Base-by-base conservation (phyloP, 2,888 invertebrate species). In the Selenia dentaria region DNA sequence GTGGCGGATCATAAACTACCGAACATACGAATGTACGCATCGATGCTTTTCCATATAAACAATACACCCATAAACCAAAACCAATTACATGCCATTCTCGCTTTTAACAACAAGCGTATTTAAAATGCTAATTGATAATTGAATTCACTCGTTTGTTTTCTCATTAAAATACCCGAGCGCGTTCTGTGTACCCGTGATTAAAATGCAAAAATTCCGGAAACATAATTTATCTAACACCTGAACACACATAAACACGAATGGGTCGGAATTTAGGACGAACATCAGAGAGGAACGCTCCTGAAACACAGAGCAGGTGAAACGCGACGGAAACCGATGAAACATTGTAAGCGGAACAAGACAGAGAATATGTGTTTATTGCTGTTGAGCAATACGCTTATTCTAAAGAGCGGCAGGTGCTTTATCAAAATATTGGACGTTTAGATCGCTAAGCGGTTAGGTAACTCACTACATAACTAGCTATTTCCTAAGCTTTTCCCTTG, bases 31-130 rank as follows among this genome's bases (percentile, higher is more conserved):
- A 57, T 45, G 52, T 60, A 61, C 64, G 73, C 74, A 67, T 67
- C 70, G 61, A 67, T 72, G 68, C 73, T 57, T 67, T 64, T 62
- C 67, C 74, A 75, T 76, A 77, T 75, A 79, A 76, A 82, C 83
- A 79, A 72, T 70, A 68, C 68, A 62, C 65, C 68, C 75, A 74
- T 78, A 79, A 82, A 80, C 56, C 70, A 83, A 85, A 85, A 76
- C 72, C 83, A 83, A 87, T 87, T 82, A 83, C 79, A 84, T 79
- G 83, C 77, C 70, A 68, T 74, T 80, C 80, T 72, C 64, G 51
- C 51, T 51, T 46, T 59, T 51, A 52, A 57, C 57, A 48, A 48
- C 57, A 63, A 54, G 43, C 39, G 14, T 24, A 45, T 62, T 54
- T 53, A 64, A 63, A 66, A 63, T 65, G 44, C 51, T 51, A 48